Conservation (phyloP, 2,888 invertebrate species). For the Eudasyphora cyanicolor region DNA sequence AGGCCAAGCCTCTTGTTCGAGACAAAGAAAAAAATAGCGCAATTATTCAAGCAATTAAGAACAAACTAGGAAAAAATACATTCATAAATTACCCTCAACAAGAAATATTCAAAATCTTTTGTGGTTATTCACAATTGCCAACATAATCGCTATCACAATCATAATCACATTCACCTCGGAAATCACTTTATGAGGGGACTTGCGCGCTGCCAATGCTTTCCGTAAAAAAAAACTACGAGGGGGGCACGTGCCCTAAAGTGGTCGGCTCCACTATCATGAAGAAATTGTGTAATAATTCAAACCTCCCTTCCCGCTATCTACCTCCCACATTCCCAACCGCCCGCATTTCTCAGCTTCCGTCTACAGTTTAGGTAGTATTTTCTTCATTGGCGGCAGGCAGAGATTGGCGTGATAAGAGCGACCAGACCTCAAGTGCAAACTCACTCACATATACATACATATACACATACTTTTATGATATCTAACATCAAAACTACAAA, state of each 20-base stretch:
- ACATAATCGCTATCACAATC: neutral
- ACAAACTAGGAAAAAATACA: constrained; percentile 53
- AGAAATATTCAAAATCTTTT: neutral
- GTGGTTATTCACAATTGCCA: neutral
- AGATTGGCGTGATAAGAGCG: too few species aligned
- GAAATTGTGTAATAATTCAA: neutral
- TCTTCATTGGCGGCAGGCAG: neutral
- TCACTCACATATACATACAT: neutral
- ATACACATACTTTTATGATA: neutral
- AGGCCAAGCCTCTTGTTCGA: neutral
- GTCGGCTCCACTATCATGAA: neutral
- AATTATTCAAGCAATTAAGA: constrained; percentile 22
- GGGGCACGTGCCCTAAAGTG: neutral
- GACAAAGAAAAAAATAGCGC: neutral
- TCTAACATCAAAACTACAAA: neutral
- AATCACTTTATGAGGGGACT: neutral
- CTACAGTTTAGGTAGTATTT: neutral
- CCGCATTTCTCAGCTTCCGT: neutral
- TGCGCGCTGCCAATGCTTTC: neutral
- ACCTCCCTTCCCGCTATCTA: too few species aligned
- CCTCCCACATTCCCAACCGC: too few species aligned
- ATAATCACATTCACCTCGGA: neutral
- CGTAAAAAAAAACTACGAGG: too few species aligned
- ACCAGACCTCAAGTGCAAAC: too few species aligned
- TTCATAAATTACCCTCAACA: constrained; percentile 28